These are phyloP conservation scores for Tamandua tetradactyla DNA, from an alignment of 2,797 vertebrate species.

Conservation along the genomic window DNA sequence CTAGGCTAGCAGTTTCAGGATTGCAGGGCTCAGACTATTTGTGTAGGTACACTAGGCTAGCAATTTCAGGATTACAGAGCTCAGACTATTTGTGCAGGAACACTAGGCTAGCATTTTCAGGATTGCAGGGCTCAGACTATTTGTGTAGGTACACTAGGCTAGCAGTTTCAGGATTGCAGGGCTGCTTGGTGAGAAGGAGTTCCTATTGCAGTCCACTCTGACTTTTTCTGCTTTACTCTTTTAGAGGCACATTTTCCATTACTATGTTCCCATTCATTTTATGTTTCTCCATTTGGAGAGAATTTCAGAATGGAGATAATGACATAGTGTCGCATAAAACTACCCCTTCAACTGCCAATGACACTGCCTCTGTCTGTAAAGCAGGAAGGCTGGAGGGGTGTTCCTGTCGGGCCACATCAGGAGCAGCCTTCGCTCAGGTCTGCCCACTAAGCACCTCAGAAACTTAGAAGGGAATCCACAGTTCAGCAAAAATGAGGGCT, in stretches of 20 bases:
- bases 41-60: neutral
- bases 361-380: conserved; percentile 61
- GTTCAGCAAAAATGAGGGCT: too few species aligned
- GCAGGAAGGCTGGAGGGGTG: conserved; percentile 59
- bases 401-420: neutral
- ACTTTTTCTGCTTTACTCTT: neutral
- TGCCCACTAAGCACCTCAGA: neutral
- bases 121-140: neutral
- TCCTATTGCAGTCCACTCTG: neutral
- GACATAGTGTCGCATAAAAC: conserved; percentile 12
- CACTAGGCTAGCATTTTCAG: too few species aligned
- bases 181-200: neutral
- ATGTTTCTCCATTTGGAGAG: conserved; percentile 29
- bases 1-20: too few species aligned
- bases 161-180: neutral
- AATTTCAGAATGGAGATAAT: conserved; percentile 53
- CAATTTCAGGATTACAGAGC: neutral
- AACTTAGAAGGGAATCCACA: neutral
- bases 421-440: neutral
- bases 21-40: neutral
- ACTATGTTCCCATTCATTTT: neutral
- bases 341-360: neutral
- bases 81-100: too few species aligned
- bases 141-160: neutral
- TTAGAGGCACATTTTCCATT: neutral